phyloP scores from a whole-genome alignment of 2,797 vertebrate genomes.

The Sebastes trivittatus region DNA sequence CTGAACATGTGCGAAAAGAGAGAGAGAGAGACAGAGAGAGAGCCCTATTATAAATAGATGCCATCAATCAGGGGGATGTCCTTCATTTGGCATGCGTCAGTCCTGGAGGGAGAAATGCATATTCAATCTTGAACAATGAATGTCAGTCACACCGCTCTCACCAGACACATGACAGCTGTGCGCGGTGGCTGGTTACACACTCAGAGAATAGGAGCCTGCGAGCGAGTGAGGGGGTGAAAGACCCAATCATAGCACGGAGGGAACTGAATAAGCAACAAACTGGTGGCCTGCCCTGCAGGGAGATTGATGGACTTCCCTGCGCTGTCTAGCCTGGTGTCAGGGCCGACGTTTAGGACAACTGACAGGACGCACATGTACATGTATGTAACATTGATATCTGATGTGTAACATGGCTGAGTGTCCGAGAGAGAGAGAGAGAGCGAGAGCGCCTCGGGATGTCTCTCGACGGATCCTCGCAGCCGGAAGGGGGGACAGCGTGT shows the following conservation, averaged over 20 bases:
- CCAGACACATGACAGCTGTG: conserved; percentile 69
- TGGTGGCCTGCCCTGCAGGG: neutral
- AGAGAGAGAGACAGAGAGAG: conserved; percentile 33
- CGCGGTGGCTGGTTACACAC: conserved; percentile 50
- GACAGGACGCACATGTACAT: conserved; percentile 2
- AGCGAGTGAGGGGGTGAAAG: conserved; percentile 36
- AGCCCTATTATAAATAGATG: conserved; percentile 72
- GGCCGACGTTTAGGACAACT: neutral
- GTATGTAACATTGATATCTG: neutral
- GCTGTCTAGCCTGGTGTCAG: conserved; percentile 26
- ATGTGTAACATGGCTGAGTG: neutral
- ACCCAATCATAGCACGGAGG: conserved; percentile 25
- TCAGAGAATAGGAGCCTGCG: conserved; percentile 43
- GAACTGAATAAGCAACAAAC: conserved; percentile 48
- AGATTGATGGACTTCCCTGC: conserved; percentile 51
- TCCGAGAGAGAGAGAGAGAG: neutral
- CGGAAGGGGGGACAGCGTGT: conserved; percentile 3
- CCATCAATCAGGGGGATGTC: conserved; percentile 77
- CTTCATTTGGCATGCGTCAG: conserved; percentile 71
- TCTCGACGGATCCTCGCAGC: conserved; percentile 23
- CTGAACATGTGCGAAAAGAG: conserved; percentile 10
- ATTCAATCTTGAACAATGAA: conserved; percentile 71
- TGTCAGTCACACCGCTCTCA: conserved; percentile 69
- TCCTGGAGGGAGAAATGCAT: conserved; percentile 73
- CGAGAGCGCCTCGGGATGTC: neutral